Evolutionary conservation across 2,113 vertebrate genomes (phyloP), one percentile per base, ranked within the genome.

Genomic region (Myrmecophaga tridactyla): DNA sequence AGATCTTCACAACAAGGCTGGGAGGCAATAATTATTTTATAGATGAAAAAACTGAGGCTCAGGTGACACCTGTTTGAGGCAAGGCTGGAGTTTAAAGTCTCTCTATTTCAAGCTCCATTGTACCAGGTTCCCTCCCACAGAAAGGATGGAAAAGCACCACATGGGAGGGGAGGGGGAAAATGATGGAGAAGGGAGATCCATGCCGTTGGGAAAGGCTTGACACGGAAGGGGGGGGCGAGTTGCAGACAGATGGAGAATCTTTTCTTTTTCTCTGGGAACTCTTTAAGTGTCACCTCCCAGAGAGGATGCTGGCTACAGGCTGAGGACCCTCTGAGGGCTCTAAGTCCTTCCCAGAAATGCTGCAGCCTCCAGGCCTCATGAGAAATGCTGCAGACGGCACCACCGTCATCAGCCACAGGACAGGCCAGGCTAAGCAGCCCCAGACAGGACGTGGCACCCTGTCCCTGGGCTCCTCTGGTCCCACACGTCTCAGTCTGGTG

Each of bases 21-120:
- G 96, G 96, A 97, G 97, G 75, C 96, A 95, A 89, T 92, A 89
- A 96, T 96, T 91, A 75, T 48, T 97, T 90, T 90, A 78, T 20
- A 92, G 39, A 89, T 43, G 62, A 96, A 95, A 95, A 88, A 83
- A 83, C 56, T 2, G 78, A 95, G 73, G 63, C 58, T 86, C 43
- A 1, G 92, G 91, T 77, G 73, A 17, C 56, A 70, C 29, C 72
- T 82, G 18, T 63, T 63, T 51, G 53, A 1, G 34, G n/a, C 85
- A 80, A 14, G 78, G 7, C 77, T 67, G 43, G 58, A 34, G 23
- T 76, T 56, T 31, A 84, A 67, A 78, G 77, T 12, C 34, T 67
- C n/a, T n/a, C 46, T 60, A 0, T 34, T 17, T 81, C 63, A 85
- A 14, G 21, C 34, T 51, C 48, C 15, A 53, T 18, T 1, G 2